Base-by-base conservation (phyloP, 2,797 vertebrate species). In the Phalanger gymnotis region DNA sequence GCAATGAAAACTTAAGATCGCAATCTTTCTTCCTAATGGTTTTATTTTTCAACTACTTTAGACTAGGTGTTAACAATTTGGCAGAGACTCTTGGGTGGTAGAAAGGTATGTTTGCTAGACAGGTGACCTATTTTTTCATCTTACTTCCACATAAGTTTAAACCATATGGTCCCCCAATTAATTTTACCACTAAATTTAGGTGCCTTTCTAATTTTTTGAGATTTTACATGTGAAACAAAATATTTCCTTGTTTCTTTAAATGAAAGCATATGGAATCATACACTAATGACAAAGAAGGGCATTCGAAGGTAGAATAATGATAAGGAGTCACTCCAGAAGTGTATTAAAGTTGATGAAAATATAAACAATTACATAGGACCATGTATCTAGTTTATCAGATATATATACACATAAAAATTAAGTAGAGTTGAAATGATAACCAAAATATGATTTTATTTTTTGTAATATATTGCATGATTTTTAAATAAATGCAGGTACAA, bases 1-100 rank as follows among this genome's bases (percentile, higher is more conserved):
- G 47, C 16, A 54, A 0, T 9, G 87, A 93, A 73, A 66, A 61
- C n/a, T 87, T 40, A 90, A 95, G 93, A 66, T 3, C 52, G 10
- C 90, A 34, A 5, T 3, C 28, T 52, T 93, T 95, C 93, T 61
- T 55, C 54, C 0, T 61, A 54, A 90, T 3, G 5, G n/a, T 19
- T 96, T 93, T 93, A 94, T 93, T 53, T 30, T 25, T 30, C 47
- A 53, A 66, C 51, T 40, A 54, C 92, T 95, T 30, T 57, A 14
- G 92, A 95, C 30, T 56, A 91, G 91, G 54, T 25, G n/a, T 54
- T 66, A 57, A 22, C 94, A 95, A 95, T 52, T 93, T 54, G 53
- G 91, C 91, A 89, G 95, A 92, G 93, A 96, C 89, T 73, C 96
- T 91, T 31, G 92, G 96, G 94, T 92, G 81, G 31, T 6, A 11